Conservation (phyloP, 2,888 invertebrate species). For the Ectemnius continuus region DNA sequence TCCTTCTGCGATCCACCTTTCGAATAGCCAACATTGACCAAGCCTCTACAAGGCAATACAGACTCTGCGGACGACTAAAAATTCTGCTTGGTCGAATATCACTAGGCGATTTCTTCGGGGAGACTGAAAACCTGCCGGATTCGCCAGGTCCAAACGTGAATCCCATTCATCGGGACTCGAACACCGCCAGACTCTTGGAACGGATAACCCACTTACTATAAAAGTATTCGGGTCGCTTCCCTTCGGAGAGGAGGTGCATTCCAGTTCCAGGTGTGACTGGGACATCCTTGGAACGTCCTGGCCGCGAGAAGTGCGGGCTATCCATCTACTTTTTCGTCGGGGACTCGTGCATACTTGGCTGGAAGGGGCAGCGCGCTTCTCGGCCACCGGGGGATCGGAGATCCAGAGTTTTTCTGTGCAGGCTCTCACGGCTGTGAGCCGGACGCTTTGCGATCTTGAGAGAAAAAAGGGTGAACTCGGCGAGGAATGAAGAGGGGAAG, state of each 20-base stretch:
- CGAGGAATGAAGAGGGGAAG: conserved; percentile 27
- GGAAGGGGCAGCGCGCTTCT: conserved; percentile 54
- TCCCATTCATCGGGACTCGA: neutral
- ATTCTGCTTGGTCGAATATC: neutral
- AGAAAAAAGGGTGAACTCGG: conserved; percentile 20
- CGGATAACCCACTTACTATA: conserved; percentile 47
- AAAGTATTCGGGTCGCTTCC: conserved; percentile 36
- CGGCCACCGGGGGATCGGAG: conserved; percentile 48
- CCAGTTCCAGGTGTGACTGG: conserved; percentile 69
- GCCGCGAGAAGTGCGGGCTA: conserved; percentile 30
- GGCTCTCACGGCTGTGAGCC: conserved; percentile 56
- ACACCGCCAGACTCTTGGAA: conserved; percentile 26
- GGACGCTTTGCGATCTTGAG: conserved; percentile 37
- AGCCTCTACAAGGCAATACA: too few relatives aligned
- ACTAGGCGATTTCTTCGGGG: neutral
- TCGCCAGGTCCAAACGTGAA: neutral
- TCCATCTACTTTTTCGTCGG: conserved; percentile 57
- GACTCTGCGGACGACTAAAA: too few relatives aligned
- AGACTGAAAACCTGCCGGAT: too few relatives aligned
- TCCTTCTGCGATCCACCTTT: conserved; percentile 28
- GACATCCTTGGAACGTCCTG: conserved; percentile 71
- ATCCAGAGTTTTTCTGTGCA: conserved; percentile 64
- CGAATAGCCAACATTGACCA: conserved; percentile 41
- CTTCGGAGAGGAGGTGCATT: conserved; percentile 34
- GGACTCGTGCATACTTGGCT: conserved; percentile 51